Evolutionary conservation across 2,797 vertebrate species (phyloP), one percentile per base, ranked within the genome.

Genomic region (Peromyscus eremicus): DNA sequence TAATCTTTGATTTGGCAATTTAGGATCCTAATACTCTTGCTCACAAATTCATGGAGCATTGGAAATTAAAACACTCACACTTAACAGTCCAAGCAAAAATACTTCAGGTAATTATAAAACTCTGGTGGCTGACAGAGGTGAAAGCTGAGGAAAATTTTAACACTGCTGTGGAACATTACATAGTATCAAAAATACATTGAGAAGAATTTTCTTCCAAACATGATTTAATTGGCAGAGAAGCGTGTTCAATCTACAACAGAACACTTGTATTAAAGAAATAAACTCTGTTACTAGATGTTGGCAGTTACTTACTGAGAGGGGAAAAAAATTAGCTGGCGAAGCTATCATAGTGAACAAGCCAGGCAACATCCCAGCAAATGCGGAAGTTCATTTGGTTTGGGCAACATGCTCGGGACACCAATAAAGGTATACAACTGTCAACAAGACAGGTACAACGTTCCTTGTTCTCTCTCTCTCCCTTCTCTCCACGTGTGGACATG

Each of bases 191-290:
- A 94, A 29, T 40, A 75, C 71, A 92, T 3, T 3, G 79, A 89
- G 80, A 95, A 94, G 89, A 95, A 82, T 90, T 87, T 79, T 92
- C 82, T 92, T 68, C 32, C 60, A 43, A 94, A 89, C 73, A 85
- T 87, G 85, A 91, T 43, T 82, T 97, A 89, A 95, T 70, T 89
- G 86, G 77, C 52, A 73, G 4, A 84, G 46, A 52, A 71, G 37
- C 46, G 88, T 89, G 46, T 71, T 96, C 62, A 96, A 34, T 95
- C 46, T 73, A 62, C 46, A 90, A 92, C 13, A 62, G 77, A 95
- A 88, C 34, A 46, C 13, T 49, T 75, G 2, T 83, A 77, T 64
- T 92, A 94, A 92, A 85, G 68, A 95, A 81, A 92, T 34, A 23
- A 96, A 92, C 0, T 0, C 37, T 77, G 55, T 77, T 77, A 64